Percentiles rank a stretch among this genome's conserved stretches.
Evolutionary conservation across 2,113 vertebrate genomes (phyloP).

Genomic region (Cepphus grylle): DNA sequence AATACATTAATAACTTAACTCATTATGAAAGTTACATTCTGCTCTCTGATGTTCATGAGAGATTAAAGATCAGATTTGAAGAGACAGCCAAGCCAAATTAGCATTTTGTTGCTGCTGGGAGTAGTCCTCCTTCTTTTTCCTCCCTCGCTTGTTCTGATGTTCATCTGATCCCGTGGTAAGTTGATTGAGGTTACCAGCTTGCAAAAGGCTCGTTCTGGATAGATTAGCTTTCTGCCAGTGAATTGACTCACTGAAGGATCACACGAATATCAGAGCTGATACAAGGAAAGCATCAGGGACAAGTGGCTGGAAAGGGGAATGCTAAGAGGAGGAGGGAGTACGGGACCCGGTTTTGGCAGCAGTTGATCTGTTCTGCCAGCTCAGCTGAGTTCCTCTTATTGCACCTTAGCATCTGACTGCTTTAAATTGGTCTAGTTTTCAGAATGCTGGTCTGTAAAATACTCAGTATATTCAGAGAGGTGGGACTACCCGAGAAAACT

Average conservation of each 20-base stretch:
- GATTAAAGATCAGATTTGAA: background rate
- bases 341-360: background rate
- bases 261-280: background rate
- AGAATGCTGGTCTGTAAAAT: background rate
- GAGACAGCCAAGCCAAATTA: background rate
- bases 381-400: background rate
- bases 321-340: background rate
- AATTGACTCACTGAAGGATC: background rate
- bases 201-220: background rate
- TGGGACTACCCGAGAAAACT: background rate
- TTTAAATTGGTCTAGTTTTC: background rate
- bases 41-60: background rate
- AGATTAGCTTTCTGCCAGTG: background rate
- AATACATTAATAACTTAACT: background rate
- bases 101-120: background rate
- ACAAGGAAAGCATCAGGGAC: background rate
- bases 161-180: background rate
- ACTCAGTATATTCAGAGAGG: background rate
- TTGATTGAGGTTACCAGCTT: background rate
- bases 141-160: background rate
- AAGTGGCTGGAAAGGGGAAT: background rate
- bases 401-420: background rate
- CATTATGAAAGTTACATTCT: background rate
- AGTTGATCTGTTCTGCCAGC: background rate
- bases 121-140: background rate